These are phyloP conservation scores for Pelobates fuscus DNA, from an alignment of 2,113 vertebrate species.

Conservation along the genomic window DNA sequence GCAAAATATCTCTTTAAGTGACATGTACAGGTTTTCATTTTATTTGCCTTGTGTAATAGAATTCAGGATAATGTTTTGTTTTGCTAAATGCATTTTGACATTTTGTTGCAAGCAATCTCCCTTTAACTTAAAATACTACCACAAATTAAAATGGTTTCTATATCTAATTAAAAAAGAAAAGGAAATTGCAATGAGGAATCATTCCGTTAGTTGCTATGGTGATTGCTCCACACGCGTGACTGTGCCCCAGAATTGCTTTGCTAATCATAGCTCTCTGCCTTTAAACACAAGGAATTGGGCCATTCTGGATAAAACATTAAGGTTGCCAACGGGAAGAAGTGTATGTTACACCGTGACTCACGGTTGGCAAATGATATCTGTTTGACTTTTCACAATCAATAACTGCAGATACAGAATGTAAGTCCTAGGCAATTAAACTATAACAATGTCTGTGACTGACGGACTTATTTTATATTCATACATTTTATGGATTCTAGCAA, in stretches of 20 bases:
- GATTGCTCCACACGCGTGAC: not conserved
- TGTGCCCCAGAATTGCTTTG: not conserved
- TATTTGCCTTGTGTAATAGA: too few relatives aligned
- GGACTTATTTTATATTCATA: not conserved
- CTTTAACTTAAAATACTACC: too few relatives aligned
- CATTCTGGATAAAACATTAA: slow-evolving; percentile 1
- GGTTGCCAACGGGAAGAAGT: not conserved
- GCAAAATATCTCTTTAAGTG: too few relatives aligned
- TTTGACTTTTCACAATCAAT: slow-evolving; percentile 32
- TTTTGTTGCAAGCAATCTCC: too few relatives aligned
- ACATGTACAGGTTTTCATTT: too few relatives aligned
- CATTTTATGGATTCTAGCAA: slow-evolving; percentile 17
- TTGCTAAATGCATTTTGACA: too few relatives aligned
- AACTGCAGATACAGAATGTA: not conserved
- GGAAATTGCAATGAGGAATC: too few relatives aligned
- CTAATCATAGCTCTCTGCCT: not conserved
- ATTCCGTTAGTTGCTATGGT: too few relatives aligned
- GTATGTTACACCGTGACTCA: not conserved
- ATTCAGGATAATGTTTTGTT: too few relatives aligned
- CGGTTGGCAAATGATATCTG: not conserved
- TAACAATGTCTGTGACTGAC: slow-evolving; percentile 16
- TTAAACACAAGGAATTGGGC: slow-evolving; percentile 2
- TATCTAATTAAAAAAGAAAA: too few relatives aligned
- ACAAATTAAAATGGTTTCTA: too few relatives aligned
- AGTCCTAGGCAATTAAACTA: not conserved